A percentile compares a stretch with the other conserved stretches of the same genome.
These are phyloP conservation scores for Ethmia dodecea DNA, from an alignment of 2,888 invertebrate genomes.

Conservation along the genomic window DNA sequence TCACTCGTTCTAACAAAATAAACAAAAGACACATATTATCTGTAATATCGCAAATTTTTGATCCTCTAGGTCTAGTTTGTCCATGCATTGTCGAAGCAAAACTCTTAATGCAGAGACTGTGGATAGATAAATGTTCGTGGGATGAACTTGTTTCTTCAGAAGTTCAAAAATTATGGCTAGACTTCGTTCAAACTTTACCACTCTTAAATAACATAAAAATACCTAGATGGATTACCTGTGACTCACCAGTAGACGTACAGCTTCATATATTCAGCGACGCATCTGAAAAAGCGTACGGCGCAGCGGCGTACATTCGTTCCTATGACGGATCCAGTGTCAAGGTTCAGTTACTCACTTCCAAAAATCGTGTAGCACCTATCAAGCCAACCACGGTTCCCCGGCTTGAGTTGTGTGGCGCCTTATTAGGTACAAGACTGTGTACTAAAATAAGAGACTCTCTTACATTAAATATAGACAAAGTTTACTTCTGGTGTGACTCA, in stretches of 20 bases:
- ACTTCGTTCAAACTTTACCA: constrained; percentile 2
- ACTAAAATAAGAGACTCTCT: constrained; percentile 5
- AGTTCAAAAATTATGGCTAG: constrained; percentile 3
- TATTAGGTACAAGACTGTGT: constrained; percentile 8
- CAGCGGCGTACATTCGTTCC: constrained; percentile 6
- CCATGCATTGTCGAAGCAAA: constrained; percentile 15
- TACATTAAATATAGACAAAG: neutral
- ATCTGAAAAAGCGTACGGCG: constrained; percentile 6
- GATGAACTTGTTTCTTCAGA: constrained; percentile 9
- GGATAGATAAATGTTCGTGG: constrained; percentile 13
- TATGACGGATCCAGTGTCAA: neutral
- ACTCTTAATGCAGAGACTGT: constrained; percentile 17
- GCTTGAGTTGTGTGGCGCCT: constrained; percentile 16
- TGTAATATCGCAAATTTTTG: constrained; percentile 5
- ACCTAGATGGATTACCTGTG: constrained; percentile 3
- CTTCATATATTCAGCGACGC: constrained; percentile 10
- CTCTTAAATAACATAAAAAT: constrained; percentile 4
- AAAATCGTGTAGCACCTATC: constrained; percentile 11
- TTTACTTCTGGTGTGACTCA: constrained; percentile 19
- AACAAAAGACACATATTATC: constrained; percentile 6
- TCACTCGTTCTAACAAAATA: no score
- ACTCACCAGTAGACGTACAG: constrained; percentile 1
- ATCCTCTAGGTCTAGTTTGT: constrained; percentile 13
- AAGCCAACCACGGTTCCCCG: constrained; percentile 14
- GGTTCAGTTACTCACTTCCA: constrained; percentile 3